Evolutionary conservation across 2,888 invertebrate genomes (phyloP), one percentile per base, ranked within the genome.

Genomic region (Oscheius sp.): DNA sequence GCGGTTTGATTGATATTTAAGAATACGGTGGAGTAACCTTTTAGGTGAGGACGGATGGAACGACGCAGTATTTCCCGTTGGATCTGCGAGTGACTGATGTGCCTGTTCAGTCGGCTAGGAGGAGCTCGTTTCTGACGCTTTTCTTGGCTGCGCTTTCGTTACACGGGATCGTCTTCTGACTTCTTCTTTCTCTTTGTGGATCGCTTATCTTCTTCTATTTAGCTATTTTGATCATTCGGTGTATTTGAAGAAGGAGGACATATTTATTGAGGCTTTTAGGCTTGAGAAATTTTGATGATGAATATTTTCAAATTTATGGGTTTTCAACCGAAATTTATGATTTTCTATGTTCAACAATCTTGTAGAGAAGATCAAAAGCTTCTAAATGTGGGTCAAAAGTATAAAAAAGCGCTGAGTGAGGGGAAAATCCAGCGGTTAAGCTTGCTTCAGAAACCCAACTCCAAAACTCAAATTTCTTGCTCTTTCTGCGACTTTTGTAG

Each of bases 21-120:
- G 17, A 46, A 25, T 52, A 10, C n/a, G n/a, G n/a, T 52, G 8
- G 12, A 29, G 12, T 27, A 10, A 52, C 17, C 6, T 52, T 53
- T 25, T 23, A 58, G 58, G 58, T 58, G 1, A 20, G 39, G 17
- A 50, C 64, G 5, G 64, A 64, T 15, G 64, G 64, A 2, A n/a
- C 31, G 3, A 48, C 64, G 17, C 33, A 31, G 34, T 48, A n/a
- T n/a, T n/a, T n/a, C n/a, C n/a, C 64, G 33, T n/a, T 12, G 23
- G 37, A 46, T 10, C 33, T 64, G 33, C 31, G 29, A 5, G 34
- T 64, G 48, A 48, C 33, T 6, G 37, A 50, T 17, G 23, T 64
- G n/a, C 64, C 64, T n/a, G 34, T 33, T 12, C 15, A 48, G 33
- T 29, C 48, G 10, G 20, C 64, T 27, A 12, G n/a, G 25, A 23